These are phyloP conservation scores for Diabrotica undecimpunctata DNA, from an alignment of 1,140 invertebrate genomes.

Conservation along the genomic window DNA sequence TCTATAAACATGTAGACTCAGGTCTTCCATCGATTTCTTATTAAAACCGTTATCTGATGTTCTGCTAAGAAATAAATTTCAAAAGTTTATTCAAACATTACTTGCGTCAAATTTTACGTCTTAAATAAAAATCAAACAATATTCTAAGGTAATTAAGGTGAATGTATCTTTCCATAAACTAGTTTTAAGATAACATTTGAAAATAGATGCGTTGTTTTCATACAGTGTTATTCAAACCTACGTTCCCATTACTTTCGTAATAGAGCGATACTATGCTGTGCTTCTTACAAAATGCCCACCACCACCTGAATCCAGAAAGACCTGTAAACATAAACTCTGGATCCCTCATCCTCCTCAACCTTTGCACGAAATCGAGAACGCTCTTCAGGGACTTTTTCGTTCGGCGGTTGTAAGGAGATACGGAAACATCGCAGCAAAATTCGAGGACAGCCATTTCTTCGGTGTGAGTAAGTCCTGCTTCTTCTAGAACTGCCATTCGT, in stretches of 20 bases:
- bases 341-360: slow-evolving; percentile 56
- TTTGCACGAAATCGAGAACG: slow-evolving; percentile 65
- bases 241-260: slow-evolving; percentile 49
- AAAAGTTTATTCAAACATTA: no score
- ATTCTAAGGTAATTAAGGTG: no score
- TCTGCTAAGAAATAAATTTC: no score
- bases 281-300: slow-evolving; percentile 80
- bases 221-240: not conserved
- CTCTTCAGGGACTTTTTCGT: slow-evolving; percentile 65
- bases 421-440: slow-evolving; percentile 69
- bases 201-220: no score
- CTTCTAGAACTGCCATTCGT: slow-evolving; percentile 70
- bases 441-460: slow-evolving; percentile 68
- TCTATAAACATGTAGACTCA: no score
- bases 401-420: slow-evolving; percentile 67
- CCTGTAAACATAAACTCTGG: slow-evolving; percentile 64
- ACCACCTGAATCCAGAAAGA: slow-evolving; percentile 69
- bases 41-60: no score
- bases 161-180: no score
- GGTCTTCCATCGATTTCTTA: no score
- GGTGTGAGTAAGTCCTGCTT: slow-evolving; percentile 57
- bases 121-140: no score
- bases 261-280: slow-evolving; percentile 68
- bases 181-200: no score
- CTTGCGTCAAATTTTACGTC: no score